Percentiles rank a stretch among this genome's conserved stretches.
These are phyloP conservation scores for Dromaius novaehollandiae DNA, from an alignment of 2,113 vertebrate genomes.

Conservation along the genomic window DNA sequence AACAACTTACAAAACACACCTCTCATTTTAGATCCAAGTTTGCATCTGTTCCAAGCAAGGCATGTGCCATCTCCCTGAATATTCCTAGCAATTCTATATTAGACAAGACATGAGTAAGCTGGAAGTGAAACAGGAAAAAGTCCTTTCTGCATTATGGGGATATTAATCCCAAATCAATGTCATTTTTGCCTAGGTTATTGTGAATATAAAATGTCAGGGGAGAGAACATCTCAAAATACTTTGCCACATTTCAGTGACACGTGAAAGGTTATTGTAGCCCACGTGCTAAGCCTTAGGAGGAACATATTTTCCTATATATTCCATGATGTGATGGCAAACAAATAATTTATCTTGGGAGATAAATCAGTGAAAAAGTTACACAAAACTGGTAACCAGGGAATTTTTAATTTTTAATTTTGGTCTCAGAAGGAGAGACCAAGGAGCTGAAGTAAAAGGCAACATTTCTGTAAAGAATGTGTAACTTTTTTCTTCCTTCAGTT, in stretches of 20 bases:
- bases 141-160: not conserved
- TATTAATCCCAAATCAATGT: not conserved
- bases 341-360: not conserved
- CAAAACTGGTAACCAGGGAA: not conserved
- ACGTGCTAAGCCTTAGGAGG: not conserved
- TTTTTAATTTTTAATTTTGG: not conserved
- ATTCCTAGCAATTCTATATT: constrained; percentile 43
- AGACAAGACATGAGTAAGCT: not conserved
- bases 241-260: not conserved
- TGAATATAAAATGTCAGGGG: not conserved
- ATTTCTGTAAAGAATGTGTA: not conserved
- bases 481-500: not conserved
- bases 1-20: constrained; percentile 57
- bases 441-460: not conserved
- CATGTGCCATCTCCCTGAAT: not conserved
- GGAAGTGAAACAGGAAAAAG: constrained; percentile 1
- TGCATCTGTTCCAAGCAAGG: constrained; percentile 57
- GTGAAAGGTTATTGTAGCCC: not conserved
- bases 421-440: not conserved
- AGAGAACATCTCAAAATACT: not conserved
- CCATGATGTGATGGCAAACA: not conserved
- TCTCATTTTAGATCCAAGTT: constrained; percentile 61
- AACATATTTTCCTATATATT: not conserved
- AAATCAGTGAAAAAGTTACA: not conserved
- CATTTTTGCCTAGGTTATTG: not conserved